phyloP scores from a whole-genome alignment of 2,797 vertebrate species.

The Platyrinchus mystaceus region DNA sequence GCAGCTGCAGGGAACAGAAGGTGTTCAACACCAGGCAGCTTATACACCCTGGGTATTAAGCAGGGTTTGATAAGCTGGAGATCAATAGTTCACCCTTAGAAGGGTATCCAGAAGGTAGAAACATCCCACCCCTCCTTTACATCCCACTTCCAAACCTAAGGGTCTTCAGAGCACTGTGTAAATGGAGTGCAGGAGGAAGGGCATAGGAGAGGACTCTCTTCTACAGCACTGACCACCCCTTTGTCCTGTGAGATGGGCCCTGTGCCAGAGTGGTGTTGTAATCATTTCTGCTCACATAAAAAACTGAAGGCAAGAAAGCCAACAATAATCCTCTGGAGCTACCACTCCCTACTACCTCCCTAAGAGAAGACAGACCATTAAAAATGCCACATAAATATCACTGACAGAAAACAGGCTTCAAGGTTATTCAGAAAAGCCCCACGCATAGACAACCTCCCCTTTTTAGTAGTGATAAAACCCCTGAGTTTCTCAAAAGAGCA shows the following conservation, averaged over 20 bases:
- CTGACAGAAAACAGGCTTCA: conserved; percentile 15
- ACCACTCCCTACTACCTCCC: conserved; percentile 8
- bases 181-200: neutral
- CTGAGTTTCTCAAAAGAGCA: neutral
- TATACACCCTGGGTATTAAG: neutral
- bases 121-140: neutral
- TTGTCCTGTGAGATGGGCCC: neutral
- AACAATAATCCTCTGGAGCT: neutral
- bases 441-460: neutral
- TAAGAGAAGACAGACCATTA: neutral
- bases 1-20: neutral
- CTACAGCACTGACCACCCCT: neutral
- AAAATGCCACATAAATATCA: conserved; percentile 53
- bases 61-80: neutral
- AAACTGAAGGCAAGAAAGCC: conserved; percentile 3
- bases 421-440: conserved; percentile 37
- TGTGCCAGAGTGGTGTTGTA: neutral
- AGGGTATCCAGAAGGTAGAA: neutral
- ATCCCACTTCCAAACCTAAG: neutral
- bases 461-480: neutral
- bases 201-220: rapidly evolving
- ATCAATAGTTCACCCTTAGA: neutral
- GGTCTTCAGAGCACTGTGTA: neutral
- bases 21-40: neutral
- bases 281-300: neutral